Evolutionary conservation across 2,888 invertebrate species (phyloP).

Genomic region (Sarcophaga carnaria): DNA sequence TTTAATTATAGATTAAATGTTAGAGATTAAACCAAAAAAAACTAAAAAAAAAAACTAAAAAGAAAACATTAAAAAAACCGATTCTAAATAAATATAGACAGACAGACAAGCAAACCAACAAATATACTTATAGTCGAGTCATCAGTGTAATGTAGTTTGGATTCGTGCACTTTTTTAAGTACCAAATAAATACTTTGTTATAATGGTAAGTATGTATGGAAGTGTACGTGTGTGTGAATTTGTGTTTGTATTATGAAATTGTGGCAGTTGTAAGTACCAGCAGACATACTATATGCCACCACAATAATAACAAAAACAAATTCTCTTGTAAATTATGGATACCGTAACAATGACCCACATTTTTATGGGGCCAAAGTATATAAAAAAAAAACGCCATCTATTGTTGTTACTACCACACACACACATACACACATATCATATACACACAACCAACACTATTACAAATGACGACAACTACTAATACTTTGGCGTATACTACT

Average conservation of each 20-base stretch:
- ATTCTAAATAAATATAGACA: conserved; percentile 1
- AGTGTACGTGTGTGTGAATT: background rate
- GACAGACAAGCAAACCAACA: conserved; percentile 18
- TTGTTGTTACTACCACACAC: conserved; percentile 24
- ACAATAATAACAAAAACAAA: conserved; percentile 33
- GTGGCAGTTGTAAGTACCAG: conserved; percentile 50
- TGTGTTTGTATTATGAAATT: conserved; percentile 21
- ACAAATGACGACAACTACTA: background rate
- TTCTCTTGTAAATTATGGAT: conserved; percentile 64
- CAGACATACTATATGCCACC: conserved; percentile 26
- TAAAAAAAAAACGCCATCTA: conserved; percentile 56
- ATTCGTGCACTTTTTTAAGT: conserved; percentile 14
- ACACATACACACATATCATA: background rate
- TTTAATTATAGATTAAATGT: conserved; percentile 62
- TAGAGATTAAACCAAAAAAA: conserved; percentile 57
- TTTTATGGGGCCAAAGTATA: conserved; percentile 67
- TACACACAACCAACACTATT: no score
- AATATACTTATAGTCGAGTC: background rate
- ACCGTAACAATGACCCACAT: conserved; percentile 69
- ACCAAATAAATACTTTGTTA: background rate
- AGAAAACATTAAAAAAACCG: background rate
- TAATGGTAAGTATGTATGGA: background rate
- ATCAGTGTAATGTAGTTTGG: no score
- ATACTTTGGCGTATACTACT: background rate
- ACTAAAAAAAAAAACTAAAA: background rate